phyloP scores from a whole-genome alignment of 2,888 invertebrate genomes.

The Aleiodes testaceus region DNA sequence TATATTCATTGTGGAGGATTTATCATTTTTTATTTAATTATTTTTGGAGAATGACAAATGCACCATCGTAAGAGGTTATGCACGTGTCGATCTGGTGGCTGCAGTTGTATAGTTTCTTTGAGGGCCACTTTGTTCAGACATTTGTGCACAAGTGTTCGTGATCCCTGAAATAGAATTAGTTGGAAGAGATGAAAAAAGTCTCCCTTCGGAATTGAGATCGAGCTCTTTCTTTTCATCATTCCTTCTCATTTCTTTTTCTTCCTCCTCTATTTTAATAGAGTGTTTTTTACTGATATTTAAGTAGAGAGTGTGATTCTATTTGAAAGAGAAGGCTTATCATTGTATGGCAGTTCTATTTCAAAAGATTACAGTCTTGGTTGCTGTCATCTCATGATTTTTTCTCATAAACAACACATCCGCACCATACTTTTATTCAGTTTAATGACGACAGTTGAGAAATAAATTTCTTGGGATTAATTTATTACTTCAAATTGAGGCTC shows the following conservation, averaged over 20 bases:
- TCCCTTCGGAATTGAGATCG: slow-evolving; percentile 34
- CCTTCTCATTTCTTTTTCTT: neutral
- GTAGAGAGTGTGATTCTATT: slow-evolving; percentile 31
- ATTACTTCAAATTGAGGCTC: neutral
- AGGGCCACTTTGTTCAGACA: neutral
- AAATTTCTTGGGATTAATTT: slow-evolving; percentile 17
- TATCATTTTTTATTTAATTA: too few species aligned
- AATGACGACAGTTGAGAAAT: slow-evolving; percentile 17
- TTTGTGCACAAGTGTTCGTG: slow-evolving; percentile 4
- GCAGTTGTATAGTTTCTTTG: slow-evolving; percentile 13
- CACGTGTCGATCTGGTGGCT: slow-evolving; percentile 24
- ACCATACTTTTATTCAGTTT: neutral
- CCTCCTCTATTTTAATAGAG: neutral
- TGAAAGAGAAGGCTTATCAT: slow-evolving; percentile 17
- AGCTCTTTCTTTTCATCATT: slow-evolving; percentile 10
- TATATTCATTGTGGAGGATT: too few species aligned
- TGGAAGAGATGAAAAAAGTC: slow-evolving; percentile 28
- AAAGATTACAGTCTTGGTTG: neutral
- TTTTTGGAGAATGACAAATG: neutral
- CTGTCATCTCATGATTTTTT: neutral
- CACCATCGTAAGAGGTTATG: neutral
- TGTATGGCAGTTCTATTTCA: neutral
- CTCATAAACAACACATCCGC: neutral
- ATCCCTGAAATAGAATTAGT: slow-evolving; percentile 42
- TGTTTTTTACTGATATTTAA: neutral